phyloP scores from a whole-genome alignment of 1,140 invertebrate genomes.

The Ceratitis capitata region DNA sequence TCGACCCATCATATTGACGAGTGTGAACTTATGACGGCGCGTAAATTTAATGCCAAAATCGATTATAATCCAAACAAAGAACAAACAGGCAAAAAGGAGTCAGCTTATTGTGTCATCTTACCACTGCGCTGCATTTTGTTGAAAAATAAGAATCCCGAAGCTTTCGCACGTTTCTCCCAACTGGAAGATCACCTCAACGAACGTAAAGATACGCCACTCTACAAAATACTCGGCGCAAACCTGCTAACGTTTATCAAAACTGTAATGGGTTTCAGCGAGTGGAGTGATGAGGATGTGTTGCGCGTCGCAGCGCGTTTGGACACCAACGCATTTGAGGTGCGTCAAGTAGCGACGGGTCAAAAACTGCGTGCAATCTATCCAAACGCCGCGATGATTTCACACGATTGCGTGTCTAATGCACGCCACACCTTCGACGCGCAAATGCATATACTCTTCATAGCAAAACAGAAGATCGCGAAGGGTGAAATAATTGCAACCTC shows the following conservation, averaged over 20 bases:
- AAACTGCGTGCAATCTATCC: slow-evolving; percentile 72
- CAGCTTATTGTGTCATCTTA: slow-evolving; percentile 72
- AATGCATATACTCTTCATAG: slow-evolving; percentile 68
- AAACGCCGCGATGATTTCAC: slow-evolving; percentile 71
- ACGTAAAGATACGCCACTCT: slow-evolving; percentile 70
- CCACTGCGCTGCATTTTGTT: slow-evolving; percentile 73
- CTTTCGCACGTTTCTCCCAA: slow-evolving; percentile 68
- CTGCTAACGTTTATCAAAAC: slow-evolving; percentile 71
- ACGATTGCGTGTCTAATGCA: slow-evolving; percentile 74
- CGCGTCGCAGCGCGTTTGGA: slow-evolving; percentile 74
- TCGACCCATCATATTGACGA: slow-evolving; percentile 67
- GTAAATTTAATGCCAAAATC: slow-evolving; percentile 68
- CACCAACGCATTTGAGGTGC: slow-evolving; percentile 74
- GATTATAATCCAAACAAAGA: slow-evolving; percentile 58
- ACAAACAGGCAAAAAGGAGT: slow-evolving; percentile 66
- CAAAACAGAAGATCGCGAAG: slow-evolving; percentile 72
- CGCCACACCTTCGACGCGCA: slow-evolving; percentile 71
- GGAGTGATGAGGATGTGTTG: slow-evolving; percentile 71
- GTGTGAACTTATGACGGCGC: slow-evolving; percentile 68
- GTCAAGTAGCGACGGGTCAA: slow-evolving; percentile 64
- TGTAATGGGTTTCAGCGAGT: slow-evolving; percentile 67
- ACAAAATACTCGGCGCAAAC: slow-evolving; percentile 70
- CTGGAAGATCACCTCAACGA: slow-evolving; percentile 72
- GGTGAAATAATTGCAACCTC: slow-evolving; percentile 73
- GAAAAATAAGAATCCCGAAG: slow-evolving; percentile 67